Evolutionary conservation across 2,888 invertebrate species (phyloP).

Genomic region (Oxytorus armatus): DNA sequence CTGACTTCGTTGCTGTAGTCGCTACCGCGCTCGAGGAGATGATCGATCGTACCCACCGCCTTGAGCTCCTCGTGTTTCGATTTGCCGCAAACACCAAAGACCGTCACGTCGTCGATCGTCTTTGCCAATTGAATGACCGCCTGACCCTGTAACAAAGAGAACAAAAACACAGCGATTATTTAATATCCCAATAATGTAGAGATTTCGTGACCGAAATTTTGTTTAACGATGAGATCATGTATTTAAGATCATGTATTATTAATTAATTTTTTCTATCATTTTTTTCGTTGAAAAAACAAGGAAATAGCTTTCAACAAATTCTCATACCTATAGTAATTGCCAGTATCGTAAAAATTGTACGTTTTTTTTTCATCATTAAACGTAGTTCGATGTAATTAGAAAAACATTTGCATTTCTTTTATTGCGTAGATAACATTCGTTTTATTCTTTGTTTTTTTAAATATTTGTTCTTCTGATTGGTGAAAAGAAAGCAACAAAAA

Average conservation of each 20-base stretch:
- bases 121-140: constrained; percentile 93
- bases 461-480: neutral
- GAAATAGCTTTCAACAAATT: no score
- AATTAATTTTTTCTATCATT: no score
- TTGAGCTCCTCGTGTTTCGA: constrained; percentile 94
- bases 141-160: constrained; percentile 88
- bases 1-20: constrained; percentile 94
- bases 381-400: no score
- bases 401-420: neutral
- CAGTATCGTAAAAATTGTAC: no score
- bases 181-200: no score
- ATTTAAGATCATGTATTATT: no score
- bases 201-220: no score
- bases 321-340: no score
- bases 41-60: constrained; percentile 89
- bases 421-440: neutral
- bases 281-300: no score
- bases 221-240: no score
- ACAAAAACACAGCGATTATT: no score
- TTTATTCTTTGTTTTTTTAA: neutral
- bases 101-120: constrained; percentile 91
- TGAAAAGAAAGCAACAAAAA: neutral
- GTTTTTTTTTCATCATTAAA: no score
- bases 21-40: constrained; percentile 91
- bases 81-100: constrained; percentile 94